A percentile compares a stretch with the other conserved stretches of the same genome.
Conservation (phyloP, 37 sponge, comb jelly and placozoan species). For the Spongilla lacustris region DNA sequence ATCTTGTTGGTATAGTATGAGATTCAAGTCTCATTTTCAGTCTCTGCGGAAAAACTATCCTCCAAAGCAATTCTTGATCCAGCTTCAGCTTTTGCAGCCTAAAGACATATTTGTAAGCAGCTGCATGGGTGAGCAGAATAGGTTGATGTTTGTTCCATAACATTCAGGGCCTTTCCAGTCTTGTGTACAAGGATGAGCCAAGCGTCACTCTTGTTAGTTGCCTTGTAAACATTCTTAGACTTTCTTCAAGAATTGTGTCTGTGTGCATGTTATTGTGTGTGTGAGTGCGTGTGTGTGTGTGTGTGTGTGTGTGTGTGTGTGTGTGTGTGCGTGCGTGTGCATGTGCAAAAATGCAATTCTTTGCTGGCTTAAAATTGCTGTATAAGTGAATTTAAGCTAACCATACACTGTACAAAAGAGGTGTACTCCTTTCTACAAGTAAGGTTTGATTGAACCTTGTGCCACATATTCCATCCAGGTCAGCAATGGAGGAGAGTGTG, state of each 20-base stretch:
- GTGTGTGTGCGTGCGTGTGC: too few species aligned
- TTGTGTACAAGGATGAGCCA: conserved; percentile 58
- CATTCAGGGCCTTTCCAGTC: conserved; percentile 44
- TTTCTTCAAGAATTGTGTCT: not conserved
- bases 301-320: too few species aligned
- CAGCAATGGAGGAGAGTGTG: conserved; percentile 70
- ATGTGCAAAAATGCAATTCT: too few species aligned
- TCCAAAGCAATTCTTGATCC: conserved; percentile 59
- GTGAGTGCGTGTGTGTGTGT: not conserved
- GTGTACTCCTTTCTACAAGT: too few species aligned
- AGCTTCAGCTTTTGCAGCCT: conserved; percentile 63
- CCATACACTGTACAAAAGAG: too few species aligned
- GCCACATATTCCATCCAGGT: conserved; percentile 17
- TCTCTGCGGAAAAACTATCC: not conserved
- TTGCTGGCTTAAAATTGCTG: too few species aligned
- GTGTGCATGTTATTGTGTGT: not conserved
- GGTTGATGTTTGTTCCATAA: not conserved
- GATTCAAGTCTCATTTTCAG: not conserved
- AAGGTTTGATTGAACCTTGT: too few species aligned
- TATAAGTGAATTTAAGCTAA: too few species aligned
- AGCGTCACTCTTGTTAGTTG: conserved; percentile 62
- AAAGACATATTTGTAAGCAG: conserved; percentile 75
- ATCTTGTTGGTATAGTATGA: too few species aligned
- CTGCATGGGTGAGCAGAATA: not conserved
- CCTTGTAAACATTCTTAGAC: not conserved